Percentiles rank a stretch among this genome's conserved stretches.
Conservation (phyloP, 2,113 vertebrate species). For the Channa maculata region DNA sequence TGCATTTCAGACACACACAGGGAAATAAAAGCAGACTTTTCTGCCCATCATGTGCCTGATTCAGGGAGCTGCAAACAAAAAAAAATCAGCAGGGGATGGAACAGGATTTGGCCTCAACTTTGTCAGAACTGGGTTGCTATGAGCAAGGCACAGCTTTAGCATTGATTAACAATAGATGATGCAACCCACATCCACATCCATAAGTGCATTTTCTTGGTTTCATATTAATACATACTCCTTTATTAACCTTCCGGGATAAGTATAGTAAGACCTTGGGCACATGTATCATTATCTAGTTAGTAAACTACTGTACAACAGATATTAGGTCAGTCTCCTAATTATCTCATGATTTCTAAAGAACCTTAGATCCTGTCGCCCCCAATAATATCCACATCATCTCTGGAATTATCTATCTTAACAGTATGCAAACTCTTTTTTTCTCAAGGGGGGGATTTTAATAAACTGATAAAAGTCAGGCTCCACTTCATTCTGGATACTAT, state of each 20-base stretch:
- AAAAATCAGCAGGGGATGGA: not conserved
- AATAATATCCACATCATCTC: conserved; percentile 26
- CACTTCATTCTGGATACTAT: conserved; percentile 44
- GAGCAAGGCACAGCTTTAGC: conserved; percentile 31
- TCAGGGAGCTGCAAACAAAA: conserved; percentile 18
- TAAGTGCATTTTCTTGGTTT: conserved; percentile 5
- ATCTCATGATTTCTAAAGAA: not conserved
- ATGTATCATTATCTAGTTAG: conserved; percentile 14
- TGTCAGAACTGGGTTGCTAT: conserved; percentile 16
- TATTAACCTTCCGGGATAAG: no score
- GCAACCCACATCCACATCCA: not conserved
- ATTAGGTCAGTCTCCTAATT: conserved; percentile 4
- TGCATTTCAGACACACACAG: not conserved
- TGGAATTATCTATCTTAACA: conserved; percentile 40
- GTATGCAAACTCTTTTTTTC: conserved; percentile 36
- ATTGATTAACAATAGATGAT: conserved; percentile 14
- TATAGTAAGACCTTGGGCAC: not conserved
- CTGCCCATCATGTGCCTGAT: conserved; percentile 22
- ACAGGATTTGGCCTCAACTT: not conserved
- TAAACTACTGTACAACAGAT: not conserved
- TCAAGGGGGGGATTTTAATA: conserved; percentile 43
- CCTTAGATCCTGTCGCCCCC: conserved; percentile 11
- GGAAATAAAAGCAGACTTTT: conserved; percentile 17
- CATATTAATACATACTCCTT: conserved; percentile 9
- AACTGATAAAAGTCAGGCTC: conserved; percentile 60